Evolutionary conservation across 2,113 vertebrate genomes (phyloP), one percentile per base, ranked within the genome.

Genomic region (Isichthys henryi): DNA sequence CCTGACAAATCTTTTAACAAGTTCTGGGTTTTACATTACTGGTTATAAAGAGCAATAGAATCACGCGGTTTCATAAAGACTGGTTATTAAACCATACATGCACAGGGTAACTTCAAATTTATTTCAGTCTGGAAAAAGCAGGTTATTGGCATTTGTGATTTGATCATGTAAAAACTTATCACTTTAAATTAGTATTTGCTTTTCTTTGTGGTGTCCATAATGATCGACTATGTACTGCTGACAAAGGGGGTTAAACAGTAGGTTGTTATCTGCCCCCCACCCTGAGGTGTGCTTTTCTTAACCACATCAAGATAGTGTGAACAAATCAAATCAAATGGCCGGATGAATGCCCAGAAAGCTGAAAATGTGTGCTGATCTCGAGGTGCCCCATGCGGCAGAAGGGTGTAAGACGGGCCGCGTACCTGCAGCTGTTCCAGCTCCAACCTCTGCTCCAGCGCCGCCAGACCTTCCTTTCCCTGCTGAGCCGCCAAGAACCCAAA

Each of bases 361-460:
- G n/a, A 13, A 10, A 3, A 23, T 0, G 10, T 31, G n/a, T 27
- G n/a, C 27, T 0, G 62, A 31, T 0, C 62, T 31, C 62, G 0
- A 70, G 62, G 62, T 70, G 10, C 62, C n/a, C 62, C 1, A 70
- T 13, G 27, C 11, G 27, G 62, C 62, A 31, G 85, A 23, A 48
- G 15, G 23, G 7, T 1, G 15, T 4, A 6, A 27, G 45, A 27
- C 45, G 21, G 58, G 21, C 13, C n/a, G 35, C 23, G 70, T 92
- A 98, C 98, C 97, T 98, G 97, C 90, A 99, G 92, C 23, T 95
- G 95, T 0, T 94, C 93, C 48, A 96, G 93, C 89, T 98, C 96
- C 93, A 99, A 94, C 89, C 94, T 97, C 48, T 93, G 95, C 89
- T 98, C 96, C 90, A 96, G 90, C 0, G 92, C 95, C 4, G 96